Evolutionary conservation across 2,888 invertebrate genomes (phyloP).

Genomic region (Calephelis perditalis): DNA sequence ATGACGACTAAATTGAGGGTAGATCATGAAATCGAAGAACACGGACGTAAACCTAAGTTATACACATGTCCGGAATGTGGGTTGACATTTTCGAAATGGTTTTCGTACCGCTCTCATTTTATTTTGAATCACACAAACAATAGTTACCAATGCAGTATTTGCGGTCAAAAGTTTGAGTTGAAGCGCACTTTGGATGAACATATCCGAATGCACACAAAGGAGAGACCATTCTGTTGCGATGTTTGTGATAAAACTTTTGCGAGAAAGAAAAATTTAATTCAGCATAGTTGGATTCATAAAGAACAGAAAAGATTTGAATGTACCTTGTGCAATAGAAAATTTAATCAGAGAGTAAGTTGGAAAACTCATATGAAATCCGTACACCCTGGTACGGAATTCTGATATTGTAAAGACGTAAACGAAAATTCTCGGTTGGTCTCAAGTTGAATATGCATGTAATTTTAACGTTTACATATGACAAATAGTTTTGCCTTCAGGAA

Average conservation of each 20-base stretch:
- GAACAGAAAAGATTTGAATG: slow-evolving; percentile 52
- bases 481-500: too few relatives aligned
- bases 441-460: too few relatives aligned
- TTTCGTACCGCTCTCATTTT: slow-evolving; percentile 45
- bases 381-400: slow-evolving; percentile 46
- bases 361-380: slow-evolving; percentile 58
- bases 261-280: slow-evolving; percentile 49
- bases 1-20: slow-evolving; percentile 38
- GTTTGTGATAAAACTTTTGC: slow-evolving; percentile 61
- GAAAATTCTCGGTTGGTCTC: too few relatives aligned
- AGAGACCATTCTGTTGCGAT: slow-evolving; percentile 62
- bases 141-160: slow-evolving; percentile 43
- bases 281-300: slow-evolving; percentile 62
- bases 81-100: slow-evolving; percentile 37
- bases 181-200: slow-evolving; percentile 64
- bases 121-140: slow-evolving; percentile 46
- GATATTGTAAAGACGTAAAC: slow-evolving; percentile 25
- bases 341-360: slow-evolving; percentile 43
- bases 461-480: too few relatives aligned
- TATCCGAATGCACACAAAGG: slow-evolving; percentile 62
- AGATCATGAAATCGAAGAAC: slow-evolving; percentile 41
- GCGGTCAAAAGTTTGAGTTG: slow-evolving; percentile 56
- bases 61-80: slow-evolving; percentile 37
- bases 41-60: slow-evolving; percentile 33
- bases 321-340: slow-evolving; percentile 45